phyloP scores from a whole-genome alignment of 2,797 vertebrate genomes.

The Crocidura indochinensis region DNA sequence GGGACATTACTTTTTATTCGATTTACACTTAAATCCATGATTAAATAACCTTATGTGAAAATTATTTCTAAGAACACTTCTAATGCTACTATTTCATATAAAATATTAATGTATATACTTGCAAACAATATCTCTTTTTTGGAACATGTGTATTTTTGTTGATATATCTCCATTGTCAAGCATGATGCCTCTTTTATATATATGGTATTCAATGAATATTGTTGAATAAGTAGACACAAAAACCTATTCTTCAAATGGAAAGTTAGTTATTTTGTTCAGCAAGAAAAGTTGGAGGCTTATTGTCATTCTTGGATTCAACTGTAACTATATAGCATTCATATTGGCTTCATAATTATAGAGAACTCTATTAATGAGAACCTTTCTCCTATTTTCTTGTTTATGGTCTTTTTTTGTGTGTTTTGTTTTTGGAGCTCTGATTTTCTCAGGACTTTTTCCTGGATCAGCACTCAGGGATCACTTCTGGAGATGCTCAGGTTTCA shows the following conservation, averaged over 20 bases:
- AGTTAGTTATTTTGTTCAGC: slow-evolving; percentile 55
- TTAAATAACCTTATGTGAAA: slow-evolving; percentile 65
- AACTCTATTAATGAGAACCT: slow-evolving; percentile 27
- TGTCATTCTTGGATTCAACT: slow-evolving; percentile 5
- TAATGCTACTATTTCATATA: background rate
- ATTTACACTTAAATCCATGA: slow-evolving; percentile 48
- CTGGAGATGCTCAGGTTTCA: no score
- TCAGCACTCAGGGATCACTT: no score
- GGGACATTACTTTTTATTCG: slow-evolving; percentile 59
- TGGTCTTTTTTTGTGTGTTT: no score
- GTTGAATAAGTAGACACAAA: slow-evolving; percentile 40
- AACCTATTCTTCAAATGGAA: background rate
- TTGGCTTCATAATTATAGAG: background rate
- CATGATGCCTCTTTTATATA: background rate
- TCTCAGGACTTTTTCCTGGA: no score
- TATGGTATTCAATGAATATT: background rate
- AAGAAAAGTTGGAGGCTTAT: slow-evolving; percentile 14
- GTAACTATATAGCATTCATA: background rate
- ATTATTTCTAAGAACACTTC: slow-evolving; percentile 27
- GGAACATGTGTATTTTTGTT: background rate
- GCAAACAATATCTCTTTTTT: background rate
- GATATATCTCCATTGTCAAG: background rate
- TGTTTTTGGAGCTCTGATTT: no score
- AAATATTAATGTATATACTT: background rate
- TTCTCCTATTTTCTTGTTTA: background rate